Base-by-base conservation (phyloP, 1,140 invertebrate species). In the Drosophila nigromelanica region DNA sequence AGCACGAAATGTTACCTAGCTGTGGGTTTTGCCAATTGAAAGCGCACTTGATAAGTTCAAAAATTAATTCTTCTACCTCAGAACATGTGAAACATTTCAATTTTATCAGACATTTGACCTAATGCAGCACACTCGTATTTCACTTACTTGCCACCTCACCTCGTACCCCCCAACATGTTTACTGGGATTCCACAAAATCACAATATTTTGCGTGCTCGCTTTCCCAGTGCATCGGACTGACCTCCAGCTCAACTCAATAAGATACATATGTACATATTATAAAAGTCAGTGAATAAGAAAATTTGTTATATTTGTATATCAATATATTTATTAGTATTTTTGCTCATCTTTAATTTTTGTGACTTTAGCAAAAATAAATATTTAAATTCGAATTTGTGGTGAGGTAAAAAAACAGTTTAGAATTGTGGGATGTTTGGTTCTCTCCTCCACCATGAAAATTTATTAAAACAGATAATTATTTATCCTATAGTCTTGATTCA, bases 1-100 rank as follows among this genome's bases (percentile, higher is more conserved):
- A 79, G 76, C 77, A 76, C 76, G 51, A 77, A 83, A 70, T 83
- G 69, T 77, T 76, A 67, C 79, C 79, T 51, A 30, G n/a, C n/a
- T 51, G 48, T 47, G 8, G 27, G 35, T 56, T 51, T 58, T 58
- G 45, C 47, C 59, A 56, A 71, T 66, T 64, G 56, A 77, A 62
- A 55, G 30, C 33, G 35, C 42, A 51, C 30, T 62, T 78, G 74
- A 72, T 78, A 78, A 80, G 75, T 75, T 78, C 58, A 66, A 48
- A 59, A 76, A 78, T 68, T 67, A 78, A 73, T 71, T 74, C 72
- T 51, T 50, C 54, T 50, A 39, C 30, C 60, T 45, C 15, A 12
- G 18, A 58, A 55, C 47, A 71, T 69, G 68, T 40, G 47, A 69
- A 72, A 76, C 50, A 63, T 70, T 76, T 80, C 55, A 69, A 68